Evolutionary conservation across 2,797 vertebrate species (phyloP).

Genomic region (Leucoraja ocellata): DNA sequence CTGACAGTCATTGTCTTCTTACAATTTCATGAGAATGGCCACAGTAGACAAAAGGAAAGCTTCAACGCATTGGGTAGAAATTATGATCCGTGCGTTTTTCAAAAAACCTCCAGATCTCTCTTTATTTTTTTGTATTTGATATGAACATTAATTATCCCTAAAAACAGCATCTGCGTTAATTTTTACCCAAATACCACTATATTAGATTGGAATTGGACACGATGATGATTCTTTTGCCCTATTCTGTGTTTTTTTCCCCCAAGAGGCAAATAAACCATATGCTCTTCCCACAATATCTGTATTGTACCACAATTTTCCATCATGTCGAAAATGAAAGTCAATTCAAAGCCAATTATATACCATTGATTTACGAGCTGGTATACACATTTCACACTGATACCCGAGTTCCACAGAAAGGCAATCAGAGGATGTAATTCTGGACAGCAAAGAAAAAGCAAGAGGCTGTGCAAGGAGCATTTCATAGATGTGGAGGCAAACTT

Average conservation of each 20-base stretch:
- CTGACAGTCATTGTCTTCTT: neutral
- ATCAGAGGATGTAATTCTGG: neutral
- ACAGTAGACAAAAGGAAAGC: neutral
- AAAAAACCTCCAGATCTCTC: neutral
- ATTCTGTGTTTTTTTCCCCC: neutral
- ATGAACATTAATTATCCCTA: neutral
- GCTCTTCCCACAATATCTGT: neutral
- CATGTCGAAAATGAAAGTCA: neutral
- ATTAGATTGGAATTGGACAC: neutral
- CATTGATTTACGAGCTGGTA: neutral
- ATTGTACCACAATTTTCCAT: neutral
- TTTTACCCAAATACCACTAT: neutral
- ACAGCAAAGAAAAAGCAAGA: neutral
- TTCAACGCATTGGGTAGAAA: neutral
- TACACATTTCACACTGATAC: neutral
- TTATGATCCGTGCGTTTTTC: neutral
- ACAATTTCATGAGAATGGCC: neutral
- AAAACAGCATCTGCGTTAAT: too few relatives aligned
- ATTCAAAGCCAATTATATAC: neutral
- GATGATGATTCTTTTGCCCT: neutral
- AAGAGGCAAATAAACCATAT: neutral
- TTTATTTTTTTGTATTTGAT: neutral
- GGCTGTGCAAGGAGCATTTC: neutral
- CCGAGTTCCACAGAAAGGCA: neutral
- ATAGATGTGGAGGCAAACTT: constrained; percentile 24